Evolutionary conservation across 2,113 vertebrate species (phyloP).

Genomic region (Tyto alba): DNA sequence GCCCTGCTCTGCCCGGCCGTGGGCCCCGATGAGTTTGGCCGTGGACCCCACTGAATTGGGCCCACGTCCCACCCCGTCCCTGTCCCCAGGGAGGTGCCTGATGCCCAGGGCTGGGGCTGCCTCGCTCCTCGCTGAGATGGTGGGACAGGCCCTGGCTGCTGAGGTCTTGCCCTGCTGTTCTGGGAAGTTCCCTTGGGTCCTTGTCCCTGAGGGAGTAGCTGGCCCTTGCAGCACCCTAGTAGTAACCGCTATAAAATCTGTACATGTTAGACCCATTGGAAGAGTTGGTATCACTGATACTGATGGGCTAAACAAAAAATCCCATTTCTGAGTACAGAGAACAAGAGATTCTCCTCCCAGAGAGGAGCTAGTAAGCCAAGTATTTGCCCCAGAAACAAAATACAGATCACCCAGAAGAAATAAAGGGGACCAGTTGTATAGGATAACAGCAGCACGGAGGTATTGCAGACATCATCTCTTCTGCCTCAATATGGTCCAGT

Average conservation of each 20-base stretch:
- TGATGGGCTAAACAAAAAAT: neutral
- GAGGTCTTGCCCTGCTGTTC: neutral
- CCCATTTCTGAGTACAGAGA: neutral
- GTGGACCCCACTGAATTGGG: neutral
- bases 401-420: neutral
- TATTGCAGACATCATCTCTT: neutral
- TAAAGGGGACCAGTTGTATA: neutral
- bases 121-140: neutral
- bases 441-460: neutral
- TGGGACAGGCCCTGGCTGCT: neutral
- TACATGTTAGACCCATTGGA: neutral
- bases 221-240: neutral
- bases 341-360: neutral
- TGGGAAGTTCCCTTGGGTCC: neutral
- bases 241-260: neutral
- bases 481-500: neutral
- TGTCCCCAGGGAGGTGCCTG: neutral
- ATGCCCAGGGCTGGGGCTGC: neutral
- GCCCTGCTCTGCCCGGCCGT: neutral
- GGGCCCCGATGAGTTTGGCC: too few species aligned
- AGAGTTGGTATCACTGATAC: neutral
- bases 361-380: neutral
- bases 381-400: neutral
- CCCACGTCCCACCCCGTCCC: neutral
- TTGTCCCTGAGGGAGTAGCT: neutral